Percentiles rank a stretch among this genome's conserved stretches.
Conservation (phyloP, 2,888 invertebrate genomes). For the Syritta pipiens region DNA sequence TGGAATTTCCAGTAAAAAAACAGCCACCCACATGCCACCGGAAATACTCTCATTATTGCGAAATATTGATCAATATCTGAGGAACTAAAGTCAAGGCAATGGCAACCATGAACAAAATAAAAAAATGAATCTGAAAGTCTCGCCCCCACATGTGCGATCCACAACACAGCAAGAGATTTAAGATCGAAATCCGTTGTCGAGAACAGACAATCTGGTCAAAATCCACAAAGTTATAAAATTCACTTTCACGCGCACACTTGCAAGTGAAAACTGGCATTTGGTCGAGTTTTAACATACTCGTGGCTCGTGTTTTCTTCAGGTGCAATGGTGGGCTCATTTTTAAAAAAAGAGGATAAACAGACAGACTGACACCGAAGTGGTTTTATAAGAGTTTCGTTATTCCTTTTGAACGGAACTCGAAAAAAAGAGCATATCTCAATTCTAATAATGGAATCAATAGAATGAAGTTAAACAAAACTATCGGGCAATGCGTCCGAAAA, state of each 20-base stretch:
- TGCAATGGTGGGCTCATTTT: slow-evolving; percentile 21
- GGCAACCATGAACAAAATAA: not conserved
- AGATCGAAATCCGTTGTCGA: slow-evolving; percentile 8
- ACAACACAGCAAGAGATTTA: not conserved
- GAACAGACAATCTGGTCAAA: slow-evolving; percentile 19
- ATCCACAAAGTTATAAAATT: slow-evolving; percentile 41
- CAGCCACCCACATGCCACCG: not conserved
- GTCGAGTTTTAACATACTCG: slow-evolving; percentile 5
- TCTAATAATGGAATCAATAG: slow-evolving; percentile 30
- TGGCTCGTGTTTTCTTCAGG: slow-evolving; percentile 17
- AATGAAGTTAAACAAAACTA: slow-evolving; percentile 23
- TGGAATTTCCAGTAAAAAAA: slow-evolving; percentile 2
- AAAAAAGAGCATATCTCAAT: no score
- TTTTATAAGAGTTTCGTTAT: no score
- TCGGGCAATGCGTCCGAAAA: slow-evolving; percentile 18
- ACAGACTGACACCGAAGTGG: not conserved
- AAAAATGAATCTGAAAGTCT: not conserved
- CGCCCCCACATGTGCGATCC: slow-evolving; percentile 1
- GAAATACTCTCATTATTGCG: slow-evolving; percentile 15
- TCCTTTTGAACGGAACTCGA: no score
- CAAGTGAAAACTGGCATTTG: slow-evolving; percentile 41
- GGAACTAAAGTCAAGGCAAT: slow-evolving; percentile 18
- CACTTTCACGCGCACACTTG: slow-evolving; percentile 34
- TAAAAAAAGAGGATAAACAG: not conserved
- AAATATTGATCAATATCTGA: slow-evolving; percentile 34